phyloP scores from a whole-genome alignment of 2,113 vertebrate species.

The Antigone vipio region DNA sequence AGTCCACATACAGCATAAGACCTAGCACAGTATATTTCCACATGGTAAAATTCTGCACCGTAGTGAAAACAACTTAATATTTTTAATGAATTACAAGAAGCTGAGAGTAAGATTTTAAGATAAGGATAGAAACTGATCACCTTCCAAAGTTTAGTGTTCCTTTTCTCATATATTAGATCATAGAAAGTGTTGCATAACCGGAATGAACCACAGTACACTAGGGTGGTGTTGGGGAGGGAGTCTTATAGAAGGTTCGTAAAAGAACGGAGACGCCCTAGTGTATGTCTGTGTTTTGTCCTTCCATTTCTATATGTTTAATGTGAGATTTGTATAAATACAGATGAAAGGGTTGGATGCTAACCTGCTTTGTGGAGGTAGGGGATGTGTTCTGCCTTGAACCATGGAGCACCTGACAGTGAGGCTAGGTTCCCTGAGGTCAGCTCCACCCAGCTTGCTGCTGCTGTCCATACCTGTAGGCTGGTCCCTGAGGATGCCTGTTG shows the following conservation, averaged over 20 bases:
- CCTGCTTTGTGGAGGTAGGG: background rate
- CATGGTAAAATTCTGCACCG: background rate
- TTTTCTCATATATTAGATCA: background rate
- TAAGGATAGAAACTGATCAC: background rate
- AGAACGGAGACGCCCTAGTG: fast-evolving
- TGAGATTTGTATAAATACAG: background rate
- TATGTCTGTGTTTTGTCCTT: background rate
- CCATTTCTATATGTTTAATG: background rate
- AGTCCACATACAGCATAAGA: background rate
- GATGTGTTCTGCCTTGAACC: background rate
- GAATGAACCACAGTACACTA: background rate
- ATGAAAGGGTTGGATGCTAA: background rate
- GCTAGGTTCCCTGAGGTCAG: background rate
- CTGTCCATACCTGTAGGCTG: background rate
- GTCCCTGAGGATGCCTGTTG: background rate
- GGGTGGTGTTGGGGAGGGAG: background rate
- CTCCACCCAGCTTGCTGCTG: background rate
- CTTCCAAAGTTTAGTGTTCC: background rate
- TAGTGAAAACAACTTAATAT: background rate
- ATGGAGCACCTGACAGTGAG: background rate
- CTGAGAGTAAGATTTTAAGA: background rate
- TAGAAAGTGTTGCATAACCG: background rate
- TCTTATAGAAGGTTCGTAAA: background rate
- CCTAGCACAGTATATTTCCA: background rate
- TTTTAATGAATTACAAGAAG: background rate